A percentile compares a stretch with the other conserved stretches of the same genome.
phyloP scores from a whole-genome alignment of 2,113 vertebrate species.

The Peucedramus taeniatus region DNA sequence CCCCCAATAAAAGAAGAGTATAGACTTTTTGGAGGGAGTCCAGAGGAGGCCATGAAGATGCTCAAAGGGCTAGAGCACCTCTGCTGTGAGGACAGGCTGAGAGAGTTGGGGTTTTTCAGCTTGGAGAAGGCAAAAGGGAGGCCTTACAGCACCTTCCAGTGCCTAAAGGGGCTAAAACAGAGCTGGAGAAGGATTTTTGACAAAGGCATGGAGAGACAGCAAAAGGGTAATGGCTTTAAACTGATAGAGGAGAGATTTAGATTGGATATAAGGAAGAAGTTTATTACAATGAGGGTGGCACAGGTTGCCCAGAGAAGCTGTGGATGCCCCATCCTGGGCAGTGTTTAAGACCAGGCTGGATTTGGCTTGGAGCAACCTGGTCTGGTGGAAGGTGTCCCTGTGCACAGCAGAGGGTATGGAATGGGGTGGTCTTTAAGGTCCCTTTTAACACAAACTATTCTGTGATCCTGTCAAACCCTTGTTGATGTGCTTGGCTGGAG shows the following conservation, averaged over 20 bases:
- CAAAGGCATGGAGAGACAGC: not conserved
- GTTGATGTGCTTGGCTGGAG: not conserved
- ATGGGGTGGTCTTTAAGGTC: not conserved
- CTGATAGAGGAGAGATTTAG: not conserved
- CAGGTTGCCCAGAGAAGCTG: not conserved
- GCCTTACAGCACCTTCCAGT: not conserved
- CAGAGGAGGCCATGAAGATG: not conserved
- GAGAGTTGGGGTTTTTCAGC: not conserved
- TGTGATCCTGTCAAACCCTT: not conserved
- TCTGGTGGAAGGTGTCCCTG: not conserved
- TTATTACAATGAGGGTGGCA: not conserved
- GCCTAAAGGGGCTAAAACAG: not conserved
- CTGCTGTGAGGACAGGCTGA: not conserved
- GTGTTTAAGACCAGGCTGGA: not conserved
- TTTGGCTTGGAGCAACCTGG: not conserved
- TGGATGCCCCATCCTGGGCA: not conserved
- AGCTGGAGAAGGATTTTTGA: not conserved
- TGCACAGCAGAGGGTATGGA: no score
- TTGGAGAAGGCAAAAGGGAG: not conserved
- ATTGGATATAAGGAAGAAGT: not conserved
- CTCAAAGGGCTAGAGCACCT: not conserved
- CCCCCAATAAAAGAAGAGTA: not conserved
- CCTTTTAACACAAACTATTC: not conserved
- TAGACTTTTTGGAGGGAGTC: not conserved
- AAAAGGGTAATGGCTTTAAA: not conserved